phyloP scores from a whole-genome alignment of 2,888 invertebrate genomes.

The Idaea dimidiata region DNA sequence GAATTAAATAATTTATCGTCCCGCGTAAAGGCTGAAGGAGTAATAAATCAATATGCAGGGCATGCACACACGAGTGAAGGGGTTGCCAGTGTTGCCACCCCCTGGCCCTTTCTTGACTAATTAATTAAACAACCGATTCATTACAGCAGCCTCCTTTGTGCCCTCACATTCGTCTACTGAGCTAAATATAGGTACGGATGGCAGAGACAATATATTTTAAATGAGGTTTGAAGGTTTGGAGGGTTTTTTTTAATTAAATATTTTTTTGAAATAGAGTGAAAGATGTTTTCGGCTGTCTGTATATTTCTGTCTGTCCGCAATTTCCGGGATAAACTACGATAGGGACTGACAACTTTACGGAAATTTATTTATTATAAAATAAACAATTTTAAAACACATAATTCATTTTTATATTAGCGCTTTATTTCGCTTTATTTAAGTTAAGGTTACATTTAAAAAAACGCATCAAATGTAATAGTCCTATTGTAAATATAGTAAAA shows the following conservation, averaged over 20 bases:
- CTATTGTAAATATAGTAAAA: no score
- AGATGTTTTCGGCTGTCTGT: background rate
- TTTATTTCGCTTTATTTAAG: no score
- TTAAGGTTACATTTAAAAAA: no score
- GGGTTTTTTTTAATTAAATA: background rate
- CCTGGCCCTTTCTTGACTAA: constrained; percentile 81
- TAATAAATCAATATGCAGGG: constrained; percentile 81
- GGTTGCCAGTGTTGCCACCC: constrained; percentile 34
- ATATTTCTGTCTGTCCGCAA: background rate
- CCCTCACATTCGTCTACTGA: constrained; percentile 76
- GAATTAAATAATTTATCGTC: constrained; percentile 79
- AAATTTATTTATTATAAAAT: no score
- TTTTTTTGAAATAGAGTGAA: background rate
- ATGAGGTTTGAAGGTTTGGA: background rate
- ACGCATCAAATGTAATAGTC: no score
- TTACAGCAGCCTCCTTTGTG: constrained; percentile 81
- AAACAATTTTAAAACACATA: no score
- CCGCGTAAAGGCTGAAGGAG: constrained; percentile 59
- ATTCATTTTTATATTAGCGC: no score
- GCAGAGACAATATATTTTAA: constrained; percentile 28
- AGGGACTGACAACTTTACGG: no score
- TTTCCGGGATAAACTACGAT: no score
- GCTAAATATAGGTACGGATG: constrained; percentile 47
- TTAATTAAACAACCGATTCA: constrained; percentile 90
- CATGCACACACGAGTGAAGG: constrained; percentile 65